These are phyloP conservation scores for Nycteola revayana DNA, from an alignment of 2,888 invertebrate species.

Conservation along the genomic window DNA sequence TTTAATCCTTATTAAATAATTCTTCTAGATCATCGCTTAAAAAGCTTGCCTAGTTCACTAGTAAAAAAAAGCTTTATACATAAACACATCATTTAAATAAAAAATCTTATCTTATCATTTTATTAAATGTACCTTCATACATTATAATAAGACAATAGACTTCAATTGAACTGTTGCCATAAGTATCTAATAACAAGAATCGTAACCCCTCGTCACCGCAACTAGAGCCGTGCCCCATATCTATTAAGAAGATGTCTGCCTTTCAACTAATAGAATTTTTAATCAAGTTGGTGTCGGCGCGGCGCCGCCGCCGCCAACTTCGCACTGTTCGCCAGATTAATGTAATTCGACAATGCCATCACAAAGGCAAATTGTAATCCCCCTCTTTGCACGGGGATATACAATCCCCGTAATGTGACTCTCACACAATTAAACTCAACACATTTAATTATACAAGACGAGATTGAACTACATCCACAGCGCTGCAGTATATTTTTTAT, in stretches of 20 bases:
- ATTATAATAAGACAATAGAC: too few species aligned
- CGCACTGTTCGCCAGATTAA: constrained; percentile 74
- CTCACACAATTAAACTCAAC: constrained; percentile 63
- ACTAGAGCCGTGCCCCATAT: constrained; percentile 64
- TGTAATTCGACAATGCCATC: constrained; percentile 79
- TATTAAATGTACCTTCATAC: too few species aligned
- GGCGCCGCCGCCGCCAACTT: constrained; percentile 50
- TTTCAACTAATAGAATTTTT: constrained; percentile 82
- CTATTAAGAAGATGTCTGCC: constrained; percentile 74
- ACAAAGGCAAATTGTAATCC: constrained; percentile 82
- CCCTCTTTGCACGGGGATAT: constrained; percentile 72
- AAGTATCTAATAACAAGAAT: constrained; percentile 22
- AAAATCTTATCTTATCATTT: too few species aligned
- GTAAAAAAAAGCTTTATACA: too few species aligned
- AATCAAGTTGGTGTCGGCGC: constrained; percentile 76
- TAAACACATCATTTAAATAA: too few species aligned
- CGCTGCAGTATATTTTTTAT: constrained; percentile 39
- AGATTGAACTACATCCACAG: constrained; percentile 35
- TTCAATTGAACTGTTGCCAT: too few species aligned
- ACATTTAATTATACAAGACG: constrained; percentile 48
- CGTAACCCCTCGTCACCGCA: constrained; percentile 42
- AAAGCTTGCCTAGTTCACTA: too few species aligned
- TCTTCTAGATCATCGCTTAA: too few species aligned
- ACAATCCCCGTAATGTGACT: constrained; percentile 64
- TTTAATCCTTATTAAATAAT: too few species aligned